Evolutionary conservation across 2,113 vertebrate genomes (phyloP).

Genomic region (Colossoma macropomum): DNA sequence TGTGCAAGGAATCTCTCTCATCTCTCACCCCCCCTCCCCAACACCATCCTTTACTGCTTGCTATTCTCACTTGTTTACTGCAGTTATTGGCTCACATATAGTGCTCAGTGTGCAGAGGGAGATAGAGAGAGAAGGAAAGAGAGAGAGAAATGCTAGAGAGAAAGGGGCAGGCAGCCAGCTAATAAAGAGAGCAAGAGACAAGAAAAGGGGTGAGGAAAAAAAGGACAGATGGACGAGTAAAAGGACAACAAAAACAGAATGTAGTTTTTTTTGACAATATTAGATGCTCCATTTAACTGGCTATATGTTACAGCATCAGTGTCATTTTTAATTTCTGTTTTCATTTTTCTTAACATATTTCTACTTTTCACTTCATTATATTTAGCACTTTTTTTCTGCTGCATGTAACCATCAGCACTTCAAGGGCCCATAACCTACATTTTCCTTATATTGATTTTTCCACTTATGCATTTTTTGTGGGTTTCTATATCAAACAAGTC

Average conservation of each 20-base stretch:
- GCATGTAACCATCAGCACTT: too few species aligned
- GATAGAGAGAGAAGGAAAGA: not conserved
- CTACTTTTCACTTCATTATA: too few species aligned
- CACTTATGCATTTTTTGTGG: too few species aligned
- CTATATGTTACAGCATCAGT: not conserved
- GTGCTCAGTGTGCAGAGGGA: slow-evolving; percentile 45
- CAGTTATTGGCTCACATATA: slow-evolving; percentile 20
- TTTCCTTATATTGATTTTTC: too few species aligned
- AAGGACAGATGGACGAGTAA: not conserved
- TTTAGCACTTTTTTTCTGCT: too few species aligned
- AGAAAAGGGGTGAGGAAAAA: not conserved
- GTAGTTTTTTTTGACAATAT: not conserved
- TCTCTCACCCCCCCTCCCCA: not conserved
- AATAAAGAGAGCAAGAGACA: not conserved
- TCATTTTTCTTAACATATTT: not conserved
- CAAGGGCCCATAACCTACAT: too few species aligned
- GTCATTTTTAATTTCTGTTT: not conserved
- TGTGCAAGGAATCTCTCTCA: slow-evolving; percentile 27
- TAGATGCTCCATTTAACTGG: not conserved
- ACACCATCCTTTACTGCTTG: not conserved
- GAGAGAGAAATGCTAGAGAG: not conserved
- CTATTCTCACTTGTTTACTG: slow-evolving; percentile 37
- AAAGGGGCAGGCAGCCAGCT: not conserved
- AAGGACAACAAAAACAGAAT: not conserved
- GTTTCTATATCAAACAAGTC: too few species aligned